Conservation (phyloP, 2,888 invertebrate species). For the Xestia rhomboidea region DNA sequence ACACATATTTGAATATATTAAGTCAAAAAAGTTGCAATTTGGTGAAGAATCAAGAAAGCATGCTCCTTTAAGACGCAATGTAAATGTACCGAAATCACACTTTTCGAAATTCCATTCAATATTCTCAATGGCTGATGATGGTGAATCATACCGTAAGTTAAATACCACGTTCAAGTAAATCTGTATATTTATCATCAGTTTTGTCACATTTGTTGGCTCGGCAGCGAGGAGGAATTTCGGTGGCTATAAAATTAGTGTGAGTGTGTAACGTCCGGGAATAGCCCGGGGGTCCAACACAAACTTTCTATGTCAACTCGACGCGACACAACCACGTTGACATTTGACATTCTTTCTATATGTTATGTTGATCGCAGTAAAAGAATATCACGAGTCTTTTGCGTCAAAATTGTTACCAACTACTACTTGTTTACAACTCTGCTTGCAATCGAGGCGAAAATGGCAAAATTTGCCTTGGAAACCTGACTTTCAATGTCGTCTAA, state of each 20-base stretch:
- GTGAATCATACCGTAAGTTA: slow-evolving; percentile 41
- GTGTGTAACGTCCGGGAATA: slow-evolving; percentile 81
- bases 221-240: slow-evolving; percentile 76
- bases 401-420: background rate
- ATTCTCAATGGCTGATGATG: slow-evolving; percentile 2
- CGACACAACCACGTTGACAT: slow-evolving; percentile 64
- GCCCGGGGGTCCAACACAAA: slow-evolving; percentile 74
- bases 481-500: background rate
- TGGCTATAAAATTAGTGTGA: slow-evolving; percentile 87
- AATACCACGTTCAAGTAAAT: slow-evolving; percentile 34
- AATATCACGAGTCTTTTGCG: slow-evolving; percentile 14
- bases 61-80: background rate
- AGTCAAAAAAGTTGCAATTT: background rate
- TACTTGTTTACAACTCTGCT: slow-evolving; percentile 2
- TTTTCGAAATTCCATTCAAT: slow-evolving; percentile 1
- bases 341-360: slow-evolving; percentile 66
- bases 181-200: slow-evolving; percentile 52
- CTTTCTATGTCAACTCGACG: slow-evolving; percentile 77
- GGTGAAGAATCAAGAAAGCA: background rate
- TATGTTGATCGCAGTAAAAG: slow-evolving; percentile 22
- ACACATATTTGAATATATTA: background rate
- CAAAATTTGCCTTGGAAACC: background rate
- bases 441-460: background rate
- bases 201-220: slow-evolving; percentile 68
- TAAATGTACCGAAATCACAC: background rate